These are phyloP conservation scores for Metopia argyrocephala DNA, from an alignment of 2,888 invertebrate species.

Conservation along the genomic window DNA sequence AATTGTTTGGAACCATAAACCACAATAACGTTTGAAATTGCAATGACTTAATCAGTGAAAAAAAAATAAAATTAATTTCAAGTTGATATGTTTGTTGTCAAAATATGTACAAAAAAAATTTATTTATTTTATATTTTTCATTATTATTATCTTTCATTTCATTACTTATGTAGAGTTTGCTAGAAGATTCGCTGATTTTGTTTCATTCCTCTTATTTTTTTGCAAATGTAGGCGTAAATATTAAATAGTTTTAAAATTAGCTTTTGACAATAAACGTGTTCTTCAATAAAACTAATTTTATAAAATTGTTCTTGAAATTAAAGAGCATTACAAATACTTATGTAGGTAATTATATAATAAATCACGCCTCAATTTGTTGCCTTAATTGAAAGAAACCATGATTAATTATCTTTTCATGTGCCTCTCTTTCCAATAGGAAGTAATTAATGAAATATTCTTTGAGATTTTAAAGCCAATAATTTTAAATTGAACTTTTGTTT, in stretches of 20 bases:
- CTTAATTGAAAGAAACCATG: constrained; percentile 27
- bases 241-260: too few species aligned
- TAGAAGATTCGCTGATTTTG: too few species aligned
- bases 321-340: constrained; percentile 27
- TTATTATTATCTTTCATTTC: background rate
- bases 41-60: constrained; percentile 22
- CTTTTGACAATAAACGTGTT: constrained; percentile 18
- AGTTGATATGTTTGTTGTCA: background rate
- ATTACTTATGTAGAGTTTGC: background rate
- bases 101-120: constrained; percentile 6
- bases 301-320: constrained; percentile 7
- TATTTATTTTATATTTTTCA: constrained; percentile 2
- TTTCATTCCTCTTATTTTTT: too few species aligned
- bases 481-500: too few species aligned
- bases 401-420: constrained; percentile 12
- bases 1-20: background rate
- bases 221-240: constrained; percentile 21
- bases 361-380: constrained; percentile 27
- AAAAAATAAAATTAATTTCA: background rate
- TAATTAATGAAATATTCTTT: too few species aligned
- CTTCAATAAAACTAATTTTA: background rate
- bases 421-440: too few species aligned
- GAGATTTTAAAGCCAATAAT: too few species aligned
- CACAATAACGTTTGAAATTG: constrained; percentile 6
- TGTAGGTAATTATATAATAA: constrained; percentile 40